Conservation (phyloP, 1,140 invertebrate genomes). For the Paramacrobiotus metropolitanus region DNA sequence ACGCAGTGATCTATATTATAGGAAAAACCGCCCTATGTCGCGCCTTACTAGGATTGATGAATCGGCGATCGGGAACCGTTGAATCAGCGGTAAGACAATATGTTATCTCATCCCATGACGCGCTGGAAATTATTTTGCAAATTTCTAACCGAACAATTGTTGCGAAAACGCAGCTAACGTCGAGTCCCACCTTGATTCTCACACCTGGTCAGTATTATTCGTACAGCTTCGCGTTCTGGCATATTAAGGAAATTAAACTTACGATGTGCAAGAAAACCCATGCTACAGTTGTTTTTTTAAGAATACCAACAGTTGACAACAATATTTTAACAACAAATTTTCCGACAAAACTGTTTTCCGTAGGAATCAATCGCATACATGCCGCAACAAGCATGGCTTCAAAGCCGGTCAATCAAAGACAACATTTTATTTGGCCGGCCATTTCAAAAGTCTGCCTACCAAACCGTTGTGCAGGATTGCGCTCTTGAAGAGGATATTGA, state of each 20-base stretch:
- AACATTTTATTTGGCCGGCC: constrained; percentile 23
- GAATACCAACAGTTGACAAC: too few species aligned
- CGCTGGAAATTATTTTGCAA: too few species aligned
- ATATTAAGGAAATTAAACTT: too few species aligned
- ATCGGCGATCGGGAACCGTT: constrained; percentile 37
- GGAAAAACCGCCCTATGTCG: constrained; percentile 70
- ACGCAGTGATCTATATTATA: not conserved
- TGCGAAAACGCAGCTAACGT: too few species aligned
- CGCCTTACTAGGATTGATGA: constrained; percentile 68
- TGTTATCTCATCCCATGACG: too few species aligned
- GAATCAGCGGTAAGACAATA: constrained; percentile 14
- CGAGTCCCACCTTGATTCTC: too few species aligned
- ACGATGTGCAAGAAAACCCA: not conserved
- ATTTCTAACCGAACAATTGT: too few species aligned
- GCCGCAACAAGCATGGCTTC: constrained; percentile 26
- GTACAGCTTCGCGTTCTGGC: too few species aligned
- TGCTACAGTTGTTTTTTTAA: too few species aligned
- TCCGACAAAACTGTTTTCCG: too few species aligned
- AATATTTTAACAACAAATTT: too few species aligned
- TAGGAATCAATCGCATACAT: constrained; percentile 23
- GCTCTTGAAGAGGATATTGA: constrained; percentile 3
- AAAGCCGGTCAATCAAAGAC: constrained; percentile 23
- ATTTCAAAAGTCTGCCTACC: constrained; percentile 20
- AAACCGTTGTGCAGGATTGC: constrained; percentile 8
- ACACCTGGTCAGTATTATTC: too few species aligned